Evolutionary conservation across 2,797 vertebrate genomes (phyloP).

Genomic region (Gallinago stenura): DNA sequence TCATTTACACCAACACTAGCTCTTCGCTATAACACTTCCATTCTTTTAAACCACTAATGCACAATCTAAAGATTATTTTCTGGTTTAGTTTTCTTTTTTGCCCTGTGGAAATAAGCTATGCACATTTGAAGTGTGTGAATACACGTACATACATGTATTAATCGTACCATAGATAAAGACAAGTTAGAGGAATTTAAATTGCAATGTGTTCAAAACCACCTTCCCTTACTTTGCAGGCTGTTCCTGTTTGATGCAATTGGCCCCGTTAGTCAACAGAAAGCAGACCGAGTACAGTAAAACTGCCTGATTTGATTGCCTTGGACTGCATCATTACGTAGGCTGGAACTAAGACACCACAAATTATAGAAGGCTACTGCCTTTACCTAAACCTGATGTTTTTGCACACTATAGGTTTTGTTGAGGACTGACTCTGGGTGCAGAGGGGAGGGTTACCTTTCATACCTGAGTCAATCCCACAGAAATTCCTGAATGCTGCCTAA

Average conservation of each 20-base stretch:
- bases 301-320: background rate
- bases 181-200: background rate
- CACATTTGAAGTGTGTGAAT: background rate
- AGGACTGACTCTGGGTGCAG: background rate
- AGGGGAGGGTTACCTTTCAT: background rate
- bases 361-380: background rate
- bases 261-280: background rate
- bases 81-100: background rate
- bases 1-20: too few species aligned
- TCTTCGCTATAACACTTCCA: background rate
- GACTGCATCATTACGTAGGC: background rate
- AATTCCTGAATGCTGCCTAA: background rate
- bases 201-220: background rate
- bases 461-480: background rate
- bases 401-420: background rate
- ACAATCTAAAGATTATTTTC: background rate
- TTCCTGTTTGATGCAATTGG: background rate
- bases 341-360: background rate
- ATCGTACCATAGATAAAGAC: fast-evolving
- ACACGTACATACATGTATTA: background rate
- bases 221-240: background rate
- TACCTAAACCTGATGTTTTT: background rate
- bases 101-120: background rate
- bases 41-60: background rate
- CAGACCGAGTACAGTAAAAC: background rate